Conservation (phyloP, 2,113 vertebrate species). For the Hystrix brachyura region DNA sequence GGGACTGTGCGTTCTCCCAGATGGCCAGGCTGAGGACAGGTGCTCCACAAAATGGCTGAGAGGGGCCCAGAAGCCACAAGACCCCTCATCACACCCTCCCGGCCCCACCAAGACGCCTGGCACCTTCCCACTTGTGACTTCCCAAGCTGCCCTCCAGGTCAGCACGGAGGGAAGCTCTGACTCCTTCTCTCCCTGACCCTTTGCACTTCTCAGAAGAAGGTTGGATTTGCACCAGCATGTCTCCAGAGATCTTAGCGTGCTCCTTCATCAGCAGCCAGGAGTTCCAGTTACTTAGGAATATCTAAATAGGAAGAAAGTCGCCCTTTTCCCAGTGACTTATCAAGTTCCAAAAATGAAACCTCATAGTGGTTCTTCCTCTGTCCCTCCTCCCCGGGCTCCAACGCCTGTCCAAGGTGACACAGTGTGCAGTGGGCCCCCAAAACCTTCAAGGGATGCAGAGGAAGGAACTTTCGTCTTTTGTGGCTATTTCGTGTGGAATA, state of each 20-base stretch:
- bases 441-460: neutral
- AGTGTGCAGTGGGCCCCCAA: neutral
- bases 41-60: rapidly evolving
- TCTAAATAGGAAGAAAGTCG: neutral
- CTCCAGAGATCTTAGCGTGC: rapidly evolving
- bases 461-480: neutral
- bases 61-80: neutral
- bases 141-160: rapidly evolving
- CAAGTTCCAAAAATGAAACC: neutral
- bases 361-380: rapidly evolving
- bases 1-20: rapidly evolving
- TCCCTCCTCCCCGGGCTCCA: neutral
- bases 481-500: neutral
- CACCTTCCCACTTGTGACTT: neutral
- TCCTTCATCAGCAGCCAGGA: neutral
- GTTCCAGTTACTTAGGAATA: neutral
- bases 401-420: neutral
- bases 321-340: neutral
- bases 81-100: rapidly evolving
- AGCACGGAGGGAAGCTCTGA: neutral
- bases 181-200: rapidly evolving
- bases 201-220: neutral
- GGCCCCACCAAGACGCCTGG: rapidly evolving
- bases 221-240: rapidly evolving
- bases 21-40: rapidly evolving